Conservation (phyloP, 2,113 vertebrate species). For the Oreotrochilus melanogaster region DNA sequence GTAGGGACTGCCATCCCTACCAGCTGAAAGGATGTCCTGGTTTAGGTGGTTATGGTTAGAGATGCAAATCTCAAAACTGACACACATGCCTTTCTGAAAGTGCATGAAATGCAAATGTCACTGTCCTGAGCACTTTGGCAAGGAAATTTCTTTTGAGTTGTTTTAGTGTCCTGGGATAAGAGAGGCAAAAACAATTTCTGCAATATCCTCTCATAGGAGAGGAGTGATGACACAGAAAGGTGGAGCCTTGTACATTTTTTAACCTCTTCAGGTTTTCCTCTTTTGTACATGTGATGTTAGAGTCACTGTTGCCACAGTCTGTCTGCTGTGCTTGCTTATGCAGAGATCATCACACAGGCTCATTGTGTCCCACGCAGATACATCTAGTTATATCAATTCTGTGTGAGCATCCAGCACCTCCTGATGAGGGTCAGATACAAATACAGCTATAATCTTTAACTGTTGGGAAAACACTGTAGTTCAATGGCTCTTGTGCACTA, state of each 20-base stretch:
- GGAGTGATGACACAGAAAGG: background rate
- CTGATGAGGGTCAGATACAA: background rate
- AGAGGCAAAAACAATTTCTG: background rate
- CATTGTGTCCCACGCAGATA: accelerated
- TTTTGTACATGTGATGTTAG: background rate
- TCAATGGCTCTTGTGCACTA: background rate
- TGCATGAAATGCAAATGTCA: background rate
- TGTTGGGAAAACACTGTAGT: background rate
- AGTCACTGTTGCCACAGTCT: background rate
- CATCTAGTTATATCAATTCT: background rate
- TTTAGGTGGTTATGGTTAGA: background rate
- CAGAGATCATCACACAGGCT: background rate
- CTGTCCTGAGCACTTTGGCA: background rate
- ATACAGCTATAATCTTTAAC: background rate
- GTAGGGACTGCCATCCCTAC: background rate
- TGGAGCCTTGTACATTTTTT: background rate
- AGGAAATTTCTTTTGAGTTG: background rate
- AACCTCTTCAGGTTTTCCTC: background rate
- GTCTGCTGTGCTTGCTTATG: background rate
- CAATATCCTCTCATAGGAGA: background rate
- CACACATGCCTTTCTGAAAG: background rate
- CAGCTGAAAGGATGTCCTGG: background rate
- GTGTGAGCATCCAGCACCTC: background rate
- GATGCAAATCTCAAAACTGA: background rate
- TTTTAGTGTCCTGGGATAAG: background rate